Conservation (phyloP, 1,140 invertebrate species). For the Drosophila nannoptera region DNA sequence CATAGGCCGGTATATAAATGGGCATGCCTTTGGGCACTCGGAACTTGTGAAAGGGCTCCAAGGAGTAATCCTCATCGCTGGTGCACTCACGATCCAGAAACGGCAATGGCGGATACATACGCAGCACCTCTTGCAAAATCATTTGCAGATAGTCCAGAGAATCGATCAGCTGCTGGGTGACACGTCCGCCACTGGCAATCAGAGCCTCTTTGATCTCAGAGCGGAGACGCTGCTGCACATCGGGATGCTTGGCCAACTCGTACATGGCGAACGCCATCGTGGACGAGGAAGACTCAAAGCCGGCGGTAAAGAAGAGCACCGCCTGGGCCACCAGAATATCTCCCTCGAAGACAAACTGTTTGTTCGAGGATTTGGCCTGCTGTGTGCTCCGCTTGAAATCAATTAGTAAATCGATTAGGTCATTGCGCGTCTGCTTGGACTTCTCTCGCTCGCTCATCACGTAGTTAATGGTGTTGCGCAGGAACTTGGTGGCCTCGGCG, state of each 20-base stretch:
- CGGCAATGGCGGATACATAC: slow-evolving; percentile 82
- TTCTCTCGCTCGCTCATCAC: slow-evolving; percentile 73
- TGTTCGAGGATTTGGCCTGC: slow-evolving; percentile 23
- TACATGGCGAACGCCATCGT: slow-evolving; percentile 80
- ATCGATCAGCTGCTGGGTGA: slow-evolving; percentile 78
- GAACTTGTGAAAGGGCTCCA: slow-evolving; percentile 58
- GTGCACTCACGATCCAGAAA: slow-evolving; percentile 80
- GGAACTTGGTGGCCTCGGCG: slow-evolving; percentile 56
- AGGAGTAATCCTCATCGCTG: slow-evolving; percentile 48
- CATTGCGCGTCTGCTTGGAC: slow-evolving; percentile 67
- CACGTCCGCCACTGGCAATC: slow-evolving; percentile 65
- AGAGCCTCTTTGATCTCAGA: slow-evolving; percentile 79
- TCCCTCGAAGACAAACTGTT: slow-evolving; percentile 65
- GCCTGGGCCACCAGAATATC: slow-evolving; percentile 82
- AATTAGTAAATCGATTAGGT: slow-evolving; percentile 79
- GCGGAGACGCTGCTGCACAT: slow-evolving; percentile 79
- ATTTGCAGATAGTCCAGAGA: slow-evolving; percentile 79
- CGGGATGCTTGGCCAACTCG: slow-evolving; percentile 79
- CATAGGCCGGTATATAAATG: slow-evolving; percentile 71
- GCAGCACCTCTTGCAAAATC: slow-evolving; percentile 80
- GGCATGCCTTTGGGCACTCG: slow-evolving; percentile 66
- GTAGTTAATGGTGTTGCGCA: slow-evolving; percentile 76
- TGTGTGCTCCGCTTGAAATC: slow-evolving; percentile 64
- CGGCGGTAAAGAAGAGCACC: slow-evolving; percentile 84
- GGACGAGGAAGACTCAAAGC: slow-evolving; percentile 80